Percentiles rank a stretch among this genome's conserved stretches.
Conservation (phyloP, 37 sponge, comb jelly and placozoan genomes). For the Beroe forskalii region DNA sequence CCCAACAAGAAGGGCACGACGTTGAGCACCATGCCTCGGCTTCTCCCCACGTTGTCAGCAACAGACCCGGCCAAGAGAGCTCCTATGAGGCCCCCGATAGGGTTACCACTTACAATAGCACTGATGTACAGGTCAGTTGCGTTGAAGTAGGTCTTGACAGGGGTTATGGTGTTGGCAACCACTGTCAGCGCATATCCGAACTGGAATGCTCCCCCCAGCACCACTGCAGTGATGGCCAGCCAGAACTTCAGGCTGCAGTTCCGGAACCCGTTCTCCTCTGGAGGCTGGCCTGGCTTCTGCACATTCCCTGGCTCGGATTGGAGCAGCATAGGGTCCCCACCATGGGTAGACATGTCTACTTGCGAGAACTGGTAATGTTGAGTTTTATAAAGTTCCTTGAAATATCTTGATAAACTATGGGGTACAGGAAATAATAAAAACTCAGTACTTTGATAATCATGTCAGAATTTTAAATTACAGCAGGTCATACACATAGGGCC, state of each 20-base stretch:
- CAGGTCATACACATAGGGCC: no score
- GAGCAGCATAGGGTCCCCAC: no score
- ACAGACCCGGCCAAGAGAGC: slow-evolving; percentile 37
- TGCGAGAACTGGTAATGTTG: no score
- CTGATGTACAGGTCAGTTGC: slow-evolving; percentile 9
- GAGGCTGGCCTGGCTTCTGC: no score
- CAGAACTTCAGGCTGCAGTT: neutral
- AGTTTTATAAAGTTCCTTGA: no score
- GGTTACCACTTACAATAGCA: slow-evolving; percentile 13
- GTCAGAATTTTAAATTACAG: no score
- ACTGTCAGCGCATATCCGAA: slow-evolving; percentile 1
- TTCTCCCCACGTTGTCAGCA: slow-evolving; percentile 19
- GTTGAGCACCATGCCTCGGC: slow-evolving; percentile 5
- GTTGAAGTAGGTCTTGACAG: neutral
- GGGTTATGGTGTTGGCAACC: slow-evolving; percentile 28
- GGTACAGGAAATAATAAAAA: no score
- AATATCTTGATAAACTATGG: neutral
- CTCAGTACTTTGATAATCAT: no score
- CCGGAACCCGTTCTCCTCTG: neutral
- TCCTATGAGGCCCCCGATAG: slow-evolving; percentile 33
- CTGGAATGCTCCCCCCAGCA: slow-evolving; percentile 47
- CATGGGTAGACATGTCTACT: no score
- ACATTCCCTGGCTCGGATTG: no score
- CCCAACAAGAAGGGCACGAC: slow-evolving; percentile 12
- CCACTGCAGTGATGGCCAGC: neutral